These are phyloP conservation scores for Labeo rohita DNA, from an alignment of 2,113 vertebrate genomes.

Conservation along the genomic window DNA sequence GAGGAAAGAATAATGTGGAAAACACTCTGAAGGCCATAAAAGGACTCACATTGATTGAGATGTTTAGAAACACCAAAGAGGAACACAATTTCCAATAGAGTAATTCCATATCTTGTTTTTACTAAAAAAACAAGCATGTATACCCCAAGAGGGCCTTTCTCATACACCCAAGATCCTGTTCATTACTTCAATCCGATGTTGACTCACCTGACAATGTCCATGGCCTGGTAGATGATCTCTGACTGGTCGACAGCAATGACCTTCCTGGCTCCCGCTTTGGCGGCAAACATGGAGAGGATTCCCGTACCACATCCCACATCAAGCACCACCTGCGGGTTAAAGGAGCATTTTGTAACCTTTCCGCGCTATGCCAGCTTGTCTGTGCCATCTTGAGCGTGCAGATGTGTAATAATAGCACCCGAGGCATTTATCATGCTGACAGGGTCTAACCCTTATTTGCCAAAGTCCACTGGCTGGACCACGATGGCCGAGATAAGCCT, in stretches of 20 bases:
- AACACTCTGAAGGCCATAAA: not conserved
- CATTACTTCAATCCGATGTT: not conserved
- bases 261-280: slow-evolving; percentile 86
- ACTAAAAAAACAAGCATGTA: not conserved
- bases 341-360: slow-evolving; percentile 5
- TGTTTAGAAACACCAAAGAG: not conserved
- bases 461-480: slow-evolving; percentile 34
- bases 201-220: slow-evolving; percentile 93
- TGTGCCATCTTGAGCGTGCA: slow-evolving; percentile 9
- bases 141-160: not conserved
- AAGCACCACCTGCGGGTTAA: slow-evolving; percentile 84
- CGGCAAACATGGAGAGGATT: slow-evolving; percentile 96
- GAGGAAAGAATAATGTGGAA: not conserved
- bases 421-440: slow-evolving; percentile 56
- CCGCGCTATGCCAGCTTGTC: slow-evolving; percentile 16
- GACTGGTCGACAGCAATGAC: slow-evolving; percentile 96
- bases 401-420: slow-evolving; percentile 28
- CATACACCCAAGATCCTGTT: not conserved
- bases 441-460: slow-evolving; percentile 34
- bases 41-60: not conserved
- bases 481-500: slow-evolving; percentile 56
- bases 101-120: not conserved
- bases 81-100: not conserved
- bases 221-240: slow-evolving; percentile 94
- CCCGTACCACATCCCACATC: slow-evolving; percentile 98